Evolutionary conservation across 2,888 invertebrate genomes (phyloP), one percentile per base, ranked within the genome.

Genomic region (Tineola bisselliella): DNA sequence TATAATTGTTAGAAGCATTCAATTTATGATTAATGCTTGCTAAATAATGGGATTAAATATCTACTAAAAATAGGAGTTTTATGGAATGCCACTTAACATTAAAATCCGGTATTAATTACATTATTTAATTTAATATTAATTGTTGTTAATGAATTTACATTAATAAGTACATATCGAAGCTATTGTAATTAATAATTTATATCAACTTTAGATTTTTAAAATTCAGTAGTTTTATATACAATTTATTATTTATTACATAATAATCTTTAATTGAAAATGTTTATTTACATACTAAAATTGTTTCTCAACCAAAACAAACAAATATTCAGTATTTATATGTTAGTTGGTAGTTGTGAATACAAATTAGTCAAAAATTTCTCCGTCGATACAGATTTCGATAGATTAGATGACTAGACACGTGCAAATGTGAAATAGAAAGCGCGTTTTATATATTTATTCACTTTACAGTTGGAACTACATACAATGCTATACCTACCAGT

Each of bases 361-460:
- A 76, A 81, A 82, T 76, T 73, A 77, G 75, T 70, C 70, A 71
- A 68, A 68, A 81, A 79, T 83, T 83, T 84, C 83, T 77, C 81
- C 70, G 70, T 74, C 54, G 69, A 72, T 77, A 73, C 70, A 79
- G 74, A 81, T 81, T 77, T 74, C 66, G 62, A 63, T 63, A 58
- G 25, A 54, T 17, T 54, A 62, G 62, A 62, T 63, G 63, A 61
- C 69, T 25, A 70, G 68, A 68, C 67, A 68, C 69, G 71, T 73
- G 74, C 71, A 25, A 54, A 54, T 25, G 72, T 74, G 70, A 75
- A 78, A 78, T 81, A 73, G 83, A 84, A 84, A 84, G 84, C 54
- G 4, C 75, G 60, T 63, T 62, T 59, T 62, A 62, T 62, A 66
- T 63, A 62, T 31, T 48, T 17, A 48, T 48, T 48, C 15, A 48